A percentile compares a stretch with the other conserved stretches of the same genome.
These are phyloP conservation scores for Cordilura impudica DNA, from an alignment of 2,888 invertebrate genomes.

Conservation along the genomic window DNA sequence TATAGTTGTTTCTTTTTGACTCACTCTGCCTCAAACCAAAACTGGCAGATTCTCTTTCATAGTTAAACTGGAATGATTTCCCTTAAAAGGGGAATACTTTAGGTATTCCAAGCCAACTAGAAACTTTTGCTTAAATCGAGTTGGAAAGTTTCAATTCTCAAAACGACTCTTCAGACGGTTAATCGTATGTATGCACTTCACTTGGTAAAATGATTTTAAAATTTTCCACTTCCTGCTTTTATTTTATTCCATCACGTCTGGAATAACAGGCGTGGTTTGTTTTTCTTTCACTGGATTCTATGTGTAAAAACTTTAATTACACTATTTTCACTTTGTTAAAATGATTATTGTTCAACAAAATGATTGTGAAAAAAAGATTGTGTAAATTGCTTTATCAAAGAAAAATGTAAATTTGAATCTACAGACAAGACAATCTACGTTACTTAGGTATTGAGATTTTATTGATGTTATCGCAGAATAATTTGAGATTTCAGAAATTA, in stretches of 20 bases:
- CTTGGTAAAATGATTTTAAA: background rate
- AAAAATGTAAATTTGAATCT: background rate
- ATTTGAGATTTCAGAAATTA: no score
- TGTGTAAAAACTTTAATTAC: background rate
- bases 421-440: no score
- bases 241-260: slow-evolving; percentile 17
- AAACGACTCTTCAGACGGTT: slow-evolving; percentile 2
- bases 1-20: slow-evolving; percentile 58
- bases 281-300: background rate
- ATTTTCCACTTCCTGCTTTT: background rate
- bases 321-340: background rate
- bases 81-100: slow-evolving; percentile 47
- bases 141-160: slow-evolving; percentile 12
- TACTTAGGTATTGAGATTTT: no score
- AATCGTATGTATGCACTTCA: background rate
- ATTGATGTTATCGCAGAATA: no score
- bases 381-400: background rate
- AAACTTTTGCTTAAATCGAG: background rate
- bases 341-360: slow-evolving; percentile 1
- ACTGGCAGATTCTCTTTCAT: background rate
- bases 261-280: slow-evolving; percentile 36
- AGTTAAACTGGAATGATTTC: background rate
- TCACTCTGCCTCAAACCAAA: slow-evolving; percentile 2
- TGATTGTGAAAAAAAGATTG: background rate
- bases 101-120: background rate